These are phyloP conservation scores for Schizaphis graminum DNA, from an alignment of 2,888 invertebrate genomes.

Conservation along the genomic window DNA sequence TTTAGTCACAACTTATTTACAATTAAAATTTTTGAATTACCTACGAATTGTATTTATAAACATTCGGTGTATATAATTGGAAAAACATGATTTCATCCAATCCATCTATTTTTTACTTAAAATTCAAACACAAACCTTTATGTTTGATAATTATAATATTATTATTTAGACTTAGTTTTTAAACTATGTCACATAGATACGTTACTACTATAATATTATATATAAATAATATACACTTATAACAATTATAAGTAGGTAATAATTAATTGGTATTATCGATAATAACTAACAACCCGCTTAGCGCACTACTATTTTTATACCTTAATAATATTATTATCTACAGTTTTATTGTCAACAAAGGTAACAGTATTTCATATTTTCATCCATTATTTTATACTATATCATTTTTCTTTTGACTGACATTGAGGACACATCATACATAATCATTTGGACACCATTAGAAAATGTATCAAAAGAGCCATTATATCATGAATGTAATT, in stretches of 20 bases:
- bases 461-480: not conserved
- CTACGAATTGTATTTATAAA: not conserved
- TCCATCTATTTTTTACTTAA: not conserved
- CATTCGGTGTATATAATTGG: not conserved
- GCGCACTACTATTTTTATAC: not conserved
- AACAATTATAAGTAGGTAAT: not conserved
- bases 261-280: not conserved
- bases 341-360: not conserved
- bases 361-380: not conserved
- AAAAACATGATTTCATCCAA: not conserved
- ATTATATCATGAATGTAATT: too few relatives aligned
- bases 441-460: not conserved
- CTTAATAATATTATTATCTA: not conserved
- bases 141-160: not conserved
- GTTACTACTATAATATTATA: not conserved
- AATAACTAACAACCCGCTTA: not conserved
- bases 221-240: not conserved
- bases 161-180: not conserved
- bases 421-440: not conserved
- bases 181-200: not conserved
- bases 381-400: not conserved
- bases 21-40: not conserved
- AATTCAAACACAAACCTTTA: not conserved
- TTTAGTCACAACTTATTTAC: not conserved
- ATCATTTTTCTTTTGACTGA: not conserved